Evolutionary conservation across 2,888 invertebrate species (phyloP).

Genomic region (Volucella inflata): DNA sequence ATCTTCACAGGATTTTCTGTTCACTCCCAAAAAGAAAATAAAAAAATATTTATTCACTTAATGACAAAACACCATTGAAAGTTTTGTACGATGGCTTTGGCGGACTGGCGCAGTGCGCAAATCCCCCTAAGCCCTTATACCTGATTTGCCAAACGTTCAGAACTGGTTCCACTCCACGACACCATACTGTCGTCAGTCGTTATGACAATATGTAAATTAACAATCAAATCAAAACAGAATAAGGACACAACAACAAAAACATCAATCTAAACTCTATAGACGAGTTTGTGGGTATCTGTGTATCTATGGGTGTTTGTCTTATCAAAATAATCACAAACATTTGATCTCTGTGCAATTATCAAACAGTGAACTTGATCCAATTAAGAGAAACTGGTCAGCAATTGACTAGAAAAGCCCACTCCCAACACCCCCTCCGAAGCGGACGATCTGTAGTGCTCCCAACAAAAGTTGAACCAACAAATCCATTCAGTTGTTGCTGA

Average conservation of each 20-base stretch:
- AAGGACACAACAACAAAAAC: conserved; percentile 2
- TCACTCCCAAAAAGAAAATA: conserved; percentile 44
- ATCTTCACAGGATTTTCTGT: conserved; percentile 41
- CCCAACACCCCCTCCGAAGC: conserved; percentile 2
- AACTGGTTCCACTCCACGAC: conserved; percentile 27
- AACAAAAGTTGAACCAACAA: conserved; percentile 46
- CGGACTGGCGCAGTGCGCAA: conserved; percentile 7
- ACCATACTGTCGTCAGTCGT: not conserved
- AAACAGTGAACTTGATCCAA: conserved; percentile 65
- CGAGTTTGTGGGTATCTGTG: not conserved
- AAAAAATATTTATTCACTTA: conserved; percentile 63
- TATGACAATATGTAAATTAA: conserved; percentile 59
- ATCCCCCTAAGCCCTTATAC: conserved; percentile 16
- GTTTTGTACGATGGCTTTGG: not conserved
- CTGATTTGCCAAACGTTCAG: conserved; percentile 38
- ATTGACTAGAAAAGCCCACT: not conserved
- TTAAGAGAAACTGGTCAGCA: conserved; percentile 49
- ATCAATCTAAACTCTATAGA: not conserved
- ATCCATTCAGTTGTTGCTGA: conserved; percentile 47
- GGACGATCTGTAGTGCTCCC: conserved; percentile 1
- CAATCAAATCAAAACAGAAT: conserved; percentile 55
- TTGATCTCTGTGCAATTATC: conserved; percentile 57
- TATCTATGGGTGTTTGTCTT: conserved; percentile 5
- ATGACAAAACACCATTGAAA: conserved; percentile 45
- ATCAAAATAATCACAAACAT: conserved; percentile 56